phyloP scores from a whole-genome alignment of 2,113 vertebrate genomes.

The Nesospiza acunhae region DNA sequence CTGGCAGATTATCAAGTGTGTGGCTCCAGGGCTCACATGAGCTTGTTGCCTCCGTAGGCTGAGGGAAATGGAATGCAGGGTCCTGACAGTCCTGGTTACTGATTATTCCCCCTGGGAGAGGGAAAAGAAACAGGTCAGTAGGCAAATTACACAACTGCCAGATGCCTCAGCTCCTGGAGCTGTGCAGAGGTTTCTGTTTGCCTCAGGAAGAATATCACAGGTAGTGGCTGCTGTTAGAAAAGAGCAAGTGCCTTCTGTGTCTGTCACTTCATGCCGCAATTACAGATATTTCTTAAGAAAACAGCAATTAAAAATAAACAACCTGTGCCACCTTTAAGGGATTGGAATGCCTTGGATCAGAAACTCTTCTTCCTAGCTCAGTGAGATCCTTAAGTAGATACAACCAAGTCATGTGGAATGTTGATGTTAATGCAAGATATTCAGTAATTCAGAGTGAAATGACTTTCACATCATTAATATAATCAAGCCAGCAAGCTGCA shows the following conservation, averaged over 20 bases:
- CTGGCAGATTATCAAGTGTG: accelerated
- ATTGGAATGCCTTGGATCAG: not conserved
- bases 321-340: not conserved
- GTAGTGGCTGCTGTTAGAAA: not conserved
- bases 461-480: not conserved
- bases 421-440: not conserved
- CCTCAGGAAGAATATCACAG: not conserved
- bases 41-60: not conserved
- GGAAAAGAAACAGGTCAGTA: not conserved
- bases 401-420: not conserved
- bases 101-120: not conserved
- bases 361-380: not conserved
- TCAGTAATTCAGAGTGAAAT: not conserved
- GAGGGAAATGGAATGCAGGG: not conserved
- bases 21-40: not conserved
- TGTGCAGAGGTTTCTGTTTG: not conserved
- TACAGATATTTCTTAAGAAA: constrained; percentile 53
- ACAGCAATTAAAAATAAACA: not conserved
- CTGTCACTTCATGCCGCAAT: constrained; percentile 81
- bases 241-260: constrained; percentile 68
- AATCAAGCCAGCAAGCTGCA: not conserved
- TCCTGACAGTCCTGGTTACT: not conserved
- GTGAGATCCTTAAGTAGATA: not conserved
- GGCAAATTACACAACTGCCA: not conserved
- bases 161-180: not conserved